These are phyloP conservation scores for Poecilia gillii DNA, from an alignment of 2,797 vertebrate genomes.

Conservation along the genomic window DNA sequence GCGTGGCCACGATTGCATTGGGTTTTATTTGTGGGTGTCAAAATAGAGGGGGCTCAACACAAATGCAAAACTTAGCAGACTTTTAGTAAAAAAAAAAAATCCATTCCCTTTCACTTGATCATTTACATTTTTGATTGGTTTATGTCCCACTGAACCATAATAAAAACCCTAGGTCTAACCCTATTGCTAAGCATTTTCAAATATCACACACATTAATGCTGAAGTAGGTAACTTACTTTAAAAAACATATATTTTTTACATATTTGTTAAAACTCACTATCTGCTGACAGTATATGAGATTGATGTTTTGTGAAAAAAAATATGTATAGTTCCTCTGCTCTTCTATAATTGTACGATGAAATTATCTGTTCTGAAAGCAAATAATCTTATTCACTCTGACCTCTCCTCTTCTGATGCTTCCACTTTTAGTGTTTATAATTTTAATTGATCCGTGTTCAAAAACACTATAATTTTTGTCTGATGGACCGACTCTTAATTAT, in stretches of 20 bases:
- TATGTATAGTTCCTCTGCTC: too few relatives aligned
- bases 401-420: neutral
- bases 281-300: too few relatives aligned
- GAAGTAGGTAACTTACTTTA: too few relatives aligned
- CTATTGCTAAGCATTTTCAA: neutral
- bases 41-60: neutral
- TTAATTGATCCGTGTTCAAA: neutral
- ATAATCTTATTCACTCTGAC: neutral
- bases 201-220: neutral
- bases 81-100: neutral
- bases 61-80: neutral
- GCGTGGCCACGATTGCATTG: neutral
- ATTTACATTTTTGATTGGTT: neutral
- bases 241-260: too few relatives aligned
- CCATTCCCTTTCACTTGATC: neutral
- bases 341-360: neutral
- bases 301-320: too few relatives aligned
- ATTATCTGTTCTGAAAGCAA: neutral
- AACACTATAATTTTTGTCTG: neutral
- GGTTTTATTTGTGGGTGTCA: neutral
- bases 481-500: neutral
- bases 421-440: neutral
- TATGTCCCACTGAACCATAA: neutral
- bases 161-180: neutral
- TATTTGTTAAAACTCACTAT: too few relatives aligned